Percentiles rank a stretch among this genome's conserved stretches.
These are phyloP conservation scores for Agriopis marginaria DNA, from an alignment of 2,888 invertebrate species.

Conservation along the genomic window DNA sequence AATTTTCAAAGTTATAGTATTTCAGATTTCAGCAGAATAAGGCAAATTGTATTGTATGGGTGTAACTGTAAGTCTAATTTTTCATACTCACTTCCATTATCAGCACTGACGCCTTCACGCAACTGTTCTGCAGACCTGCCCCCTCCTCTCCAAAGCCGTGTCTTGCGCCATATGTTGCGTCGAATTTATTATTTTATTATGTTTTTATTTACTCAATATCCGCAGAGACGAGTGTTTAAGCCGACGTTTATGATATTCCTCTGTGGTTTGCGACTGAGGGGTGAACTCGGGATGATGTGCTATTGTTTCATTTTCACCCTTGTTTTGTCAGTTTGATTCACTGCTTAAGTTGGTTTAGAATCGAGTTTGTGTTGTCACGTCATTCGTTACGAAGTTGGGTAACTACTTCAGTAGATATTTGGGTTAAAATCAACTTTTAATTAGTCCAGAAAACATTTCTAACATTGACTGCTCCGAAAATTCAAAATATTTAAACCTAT, in stretches of 20 bases:
- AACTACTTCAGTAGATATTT: conserved; percentile 31
- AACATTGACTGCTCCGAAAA: conserved; percentile 6
- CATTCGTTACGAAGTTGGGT: conserved; percentile 38
- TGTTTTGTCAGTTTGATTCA: conserved; percentile 75
- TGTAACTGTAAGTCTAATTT: not conserved
- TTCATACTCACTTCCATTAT: conserved; percentile 4
- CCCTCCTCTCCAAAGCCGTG: conserved; percentile 38
- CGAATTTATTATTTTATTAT: conserved; percentile 85
- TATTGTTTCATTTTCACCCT: conserved; percentile 81
- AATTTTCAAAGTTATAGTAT: no score
- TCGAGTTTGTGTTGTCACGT: conserved; percentile 41
- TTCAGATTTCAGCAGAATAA: no score
- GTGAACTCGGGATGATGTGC: conserved; percentile 70
- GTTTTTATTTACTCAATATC: conserved; percentile 84
- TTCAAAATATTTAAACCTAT: conserved; percentile 6
- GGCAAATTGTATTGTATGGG: no score
- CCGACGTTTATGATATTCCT: conserved; percentile 85
- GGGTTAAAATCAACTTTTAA: conserved; percentile 28
- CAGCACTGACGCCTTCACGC: conserved; percentile 34
- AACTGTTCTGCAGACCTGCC: conserved; percentile 18
- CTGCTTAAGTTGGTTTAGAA: conserved; percentile 53
- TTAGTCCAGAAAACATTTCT: conserved; percentile 33
- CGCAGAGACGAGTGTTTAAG: conserved; percentile 83
- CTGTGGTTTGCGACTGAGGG: conserved; percentile 77
- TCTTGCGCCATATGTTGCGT: conserved; percentile 78